phyloP scores from a whole-genome alignment of 2,797 vertebrate genomes.

The Bradypodion pumilum region DNA sequence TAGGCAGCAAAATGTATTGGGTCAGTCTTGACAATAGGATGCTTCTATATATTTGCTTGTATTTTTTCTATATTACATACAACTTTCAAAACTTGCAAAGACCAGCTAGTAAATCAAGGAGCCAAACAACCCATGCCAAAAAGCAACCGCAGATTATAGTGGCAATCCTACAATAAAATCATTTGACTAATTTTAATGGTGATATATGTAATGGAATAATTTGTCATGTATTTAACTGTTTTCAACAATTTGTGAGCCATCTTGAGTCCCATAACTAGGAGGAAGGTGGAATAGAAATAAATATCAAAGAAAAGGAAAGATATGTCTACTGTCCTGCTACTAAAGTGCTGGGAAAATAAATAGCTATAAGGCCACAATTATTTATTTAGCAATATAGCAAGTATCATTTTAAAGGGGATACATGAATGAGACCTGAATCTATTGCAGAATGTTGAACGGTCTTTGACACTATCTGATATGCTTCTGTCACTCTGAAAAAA shows the following conservation, averaged over 20 bases:
- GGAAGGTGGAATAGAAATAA: too few relatives aligned
- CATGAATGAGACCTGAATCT: accelerated
- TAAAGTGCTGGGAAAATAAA: neutral
- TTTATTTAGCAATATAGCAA: neutral
- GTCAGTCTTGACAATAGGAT: neutral
- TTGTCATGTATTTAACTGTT: too few relatives aligned
- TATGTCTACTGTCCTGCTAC: neutral
- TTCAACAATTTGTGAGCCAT: too few relatives aligned
- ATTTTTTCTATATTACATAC: neutral
- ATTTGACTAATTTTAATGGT: neutral
- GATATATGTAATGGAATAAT: too few relatives aligned
- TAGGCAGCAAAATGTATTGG: neutral
- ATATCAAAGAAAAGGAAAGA: neutral
- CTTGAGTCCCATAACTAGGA: too few relatives aligned
- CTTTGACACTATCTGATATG: neutral
- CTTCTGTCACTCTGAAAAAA: neutral
- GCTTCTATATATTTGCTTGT: neutral
- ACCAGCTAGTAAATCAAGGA: neutral
- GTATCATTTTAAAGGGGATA: neutral
- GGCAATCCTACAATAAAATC: neutral
- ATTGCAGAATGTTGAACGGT: constrained; percentile 28
- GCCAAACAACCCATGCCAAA: neutral
- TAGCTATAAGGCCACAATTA: neutral
- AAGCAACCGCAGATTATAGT: neutral
- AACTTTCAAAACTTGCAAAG: neutral